These are phyloP conservation scores for Podabrus alpinus DNA, from an alignment of 2,888 invertebrate genomes.

Conservation along the genomic window DNA sequence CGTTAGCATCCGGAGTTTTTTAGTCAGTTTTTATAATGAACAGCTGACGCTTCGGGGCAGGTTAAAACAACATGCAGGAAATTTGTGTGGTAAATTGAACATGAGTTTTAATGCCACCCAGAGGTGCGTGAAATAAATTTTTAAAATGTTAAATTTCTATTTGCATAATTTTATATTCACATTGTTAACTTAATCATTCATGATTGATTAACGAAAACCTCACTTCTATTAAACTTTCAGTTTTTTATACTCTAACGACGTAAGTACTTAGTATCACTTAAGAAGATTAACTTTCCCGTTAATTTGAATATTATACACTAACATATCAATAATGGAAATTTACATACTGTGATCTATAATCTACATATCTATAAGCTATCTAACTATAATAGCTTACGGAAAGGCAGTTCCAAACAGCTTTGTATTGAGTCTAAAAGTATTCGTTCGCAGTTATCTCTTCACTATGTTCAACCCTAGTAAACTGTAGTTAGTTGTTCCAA, in stretches of 20 bases:
- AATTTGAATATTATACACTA: neutral
- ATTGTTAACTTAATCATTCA: slow-evolving; percentile 4
- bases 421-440: no score
- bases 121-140: slow-evolving; percentile 24
- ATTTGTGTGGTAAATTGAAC: slow-evolving; percentile 27
- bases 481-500: no score
- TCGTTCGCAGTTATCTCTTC: no score
- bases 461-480: no score
- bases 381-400: no score
- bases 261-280: neutral
- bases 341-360: neutral
- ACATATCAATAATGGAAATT: neutral
- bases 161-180: slow-evolving; percentile 9
- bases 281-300: neutral
- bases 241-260: neutral
- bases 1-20: slow-evolving; percentile 19
- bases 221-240: neutral
- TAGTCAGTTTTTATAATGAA: slow-evolving; percentile 23
- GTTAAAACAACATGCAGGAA: slow-evolving; percentile 20
- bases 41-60: slow-evolving; percentile 24
- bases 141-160: slow-evolving; percentile 21
- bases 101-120: slow-evolving; percentile 24
- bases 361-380: neutral
- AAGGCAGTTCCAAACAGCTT: no score
- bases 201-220: neutral